A percentile compares a stretch with the other conserved stretches of the same genome.
phyloP scores from a whole-genome alignment of 2,797 vertebrate genomes.

The Rhinophrynus dorsalis region DNA sequence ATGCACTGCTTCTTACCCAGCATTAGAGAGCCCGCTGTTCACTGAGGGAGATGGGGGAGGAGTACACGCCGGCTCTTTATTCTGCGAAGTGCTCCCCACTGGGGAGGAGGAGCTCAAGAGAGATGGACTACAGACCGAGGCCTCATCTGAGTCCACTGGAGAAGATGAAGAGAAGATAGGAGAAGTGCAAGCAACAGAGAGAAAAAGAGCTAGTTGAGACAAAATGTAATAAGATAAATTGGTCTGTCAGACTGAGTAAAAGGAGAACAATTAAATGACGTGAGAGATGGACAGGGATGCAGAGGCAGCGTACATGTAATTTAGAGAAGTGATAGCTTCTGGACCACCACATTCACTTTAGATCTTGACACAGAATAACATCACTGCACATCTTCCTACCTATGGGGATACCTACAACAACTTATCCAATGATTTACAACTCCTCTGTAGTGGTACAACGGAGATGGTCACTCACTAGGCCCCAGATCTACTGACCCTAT shows the following conservation, averaged over 20 bases:
- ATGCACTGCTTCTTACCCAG: constrained; percentile 72
- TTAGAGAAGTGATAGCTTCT: too few species aligned
- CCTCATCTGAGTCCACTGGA: constrained; percentile 87
- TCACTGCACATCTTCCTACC: too few species aligned
- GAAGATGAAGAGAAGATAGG: not conserved
- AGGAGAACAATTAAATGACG: too few species aligned
- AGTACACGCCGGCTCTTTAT: constrained; percentile 73
- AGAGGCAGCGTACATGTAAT: too few species aligned
- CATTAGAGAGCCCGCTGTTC: constrained; percentile 71
- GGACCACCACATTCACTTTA: too few species aligned
- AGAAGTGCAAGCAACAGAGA: not conserved
- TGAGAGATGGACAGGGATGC: not conserved
- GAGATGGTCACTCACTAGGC: too few species aligned
- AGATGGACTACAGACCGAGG: constrained; percentile 71
- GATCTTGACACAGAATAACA: too few species aligned
- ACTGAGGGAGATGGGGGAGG: constrained; percentile 76
- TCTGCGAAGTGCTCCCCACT: constrained; percentile 60
- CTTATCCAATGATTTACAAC: too few species aligned
- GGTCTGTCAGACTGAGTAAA: not conserved
- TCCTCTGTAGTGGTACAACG: too few species aligned
- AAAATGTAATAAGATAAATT: not conserved
- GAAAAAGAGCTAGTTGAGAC: not conserved
- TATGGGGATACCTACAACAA: too few species aligned
- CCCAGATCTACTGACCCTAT: too few species aligned
- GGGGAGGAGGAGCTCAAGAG: constrained; percentile 71